These are phyloP conservation scores for Odontamblyopus rebecca DNA, from an alignment of 2,797 vertebrate species.

Conservation along the genomic window DNA sequence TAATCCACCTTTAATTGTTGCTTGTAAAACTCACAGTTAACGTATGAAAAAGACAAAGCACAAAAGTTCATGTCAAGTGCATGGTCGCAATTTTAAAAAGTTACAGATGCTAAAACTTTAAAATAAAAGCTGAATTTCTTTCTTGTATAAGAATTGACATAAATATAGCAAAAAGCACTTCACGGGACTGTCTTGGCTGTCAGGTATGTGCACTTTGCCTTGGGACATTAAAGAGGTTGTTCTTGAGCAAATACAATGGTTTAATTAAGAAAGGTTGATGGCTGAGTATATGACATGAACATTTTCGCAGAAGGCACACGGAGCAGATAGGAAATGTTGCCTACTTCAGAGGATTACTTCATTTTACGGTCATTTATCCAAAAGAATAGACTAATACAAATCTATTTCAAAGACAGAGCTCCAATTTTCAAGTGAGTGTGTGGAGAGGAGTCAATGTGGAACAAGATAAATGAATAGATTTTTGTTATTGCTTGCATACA, in stretches of 20 bases:
- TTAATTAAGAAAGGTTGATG: conserved; percentile 47
- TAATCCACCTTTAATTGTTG: too few species aligned
- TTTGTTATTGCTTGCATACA: neutral
- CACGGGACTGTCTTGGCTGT: conserved; percentile 39
- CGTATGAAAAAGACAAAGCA: too few species aligned
- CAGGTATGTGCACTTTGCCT: conserved; percentile 39
- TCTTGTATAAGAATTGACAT: neutral
- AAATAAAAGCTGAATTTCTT: neutral
- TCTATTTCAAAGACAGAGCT: conserved; percentile 25
- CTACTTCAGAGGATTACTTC: conserved; percentile 38
- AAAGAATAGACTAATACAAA: conserved; percentile 31
- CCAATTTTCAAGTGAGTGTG: neutral
- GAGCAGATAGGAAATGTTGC: conserved; percentile 57
- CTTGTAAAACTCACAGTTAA: too few species aligned
- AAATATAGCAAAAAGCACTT: conserved; percentile 1
- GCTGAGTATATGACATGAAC: conserved; percentile 32
- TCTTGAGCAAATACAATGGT: conserved; percentile 33
- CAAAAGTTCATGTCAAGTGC: too few species aligned
- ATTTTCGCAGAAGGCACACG: conserved; percentile 25
- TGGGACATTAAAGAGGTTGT: conserved; percentile 40
- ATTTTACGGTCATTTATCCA: conserved; percentile 47
- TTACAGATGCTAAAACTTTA: neutral
- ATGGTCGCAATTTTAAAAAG: too few species aligned
- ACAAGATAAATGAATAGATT: neutral
- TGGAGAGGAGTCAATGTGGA: neutral